Conservation (phyloP, 2,113 vertebrate genomes). For the Acanthisitta chloris region DNA sequence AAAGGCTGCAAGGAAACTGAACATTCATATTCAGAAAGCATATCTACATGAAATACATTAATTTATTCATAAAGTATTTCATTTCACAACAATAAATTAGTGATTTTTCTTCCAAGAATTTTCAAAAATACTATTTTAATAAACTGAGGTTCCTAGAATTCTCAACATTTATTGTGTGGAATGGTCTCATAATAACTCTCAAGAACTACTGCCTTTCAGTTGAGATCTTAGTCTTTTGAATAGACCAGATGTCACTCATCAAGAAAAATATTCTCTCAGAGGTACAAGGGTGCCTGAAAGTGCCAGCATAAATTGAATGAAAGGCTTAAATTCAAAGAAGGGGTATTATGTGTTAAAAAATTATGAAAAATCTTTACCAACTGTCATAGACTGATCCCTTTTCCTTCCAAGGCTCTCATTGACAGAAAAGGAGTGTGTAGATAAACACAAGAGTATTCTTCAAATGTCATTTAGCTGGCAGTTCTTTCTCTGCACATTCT, state of each 20-base stretch:
- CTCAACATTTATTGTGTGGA: neutral
- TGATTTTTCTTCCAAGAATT: neutral
- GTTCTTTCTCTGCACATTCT: neutral
- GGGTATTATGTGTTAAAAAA: neutral
- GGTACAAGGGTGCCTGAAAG: neutral
- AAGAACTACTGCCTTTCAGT: neutral
- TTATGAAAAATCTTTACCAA: constrained; percentile 22
- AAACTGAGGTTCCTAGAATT: neutral
- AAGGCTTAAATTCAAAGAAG: neutral
- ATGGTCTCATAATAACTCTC: neutral
- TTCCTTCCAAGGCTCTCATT: neutral
- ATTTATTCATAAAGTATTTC: neutral
- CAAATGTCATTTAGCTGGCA: neutral
- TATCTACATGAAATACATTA: neutral
- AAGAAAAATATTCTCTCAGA: neutral
- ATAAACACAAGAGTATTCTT: constrained; percentile 12
- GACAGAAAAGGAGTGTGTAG: neutral
- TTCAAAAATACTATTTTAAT: neutral
- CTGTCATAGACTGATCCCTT: neutral
- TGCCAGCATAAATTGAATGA: constrained; percentile 3
- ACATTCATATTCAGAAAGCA: neutral
- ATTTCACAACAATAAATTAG: neutral
- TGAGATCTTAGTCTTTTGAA: neutral
- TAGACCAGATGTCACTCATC: neutral
- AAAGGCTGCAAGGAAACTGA: neutral